Percentiles rank a stretch among this genome's conserved stretches.
Conservation (phyloP, 30 jellyfish, hydroid and myxozoan species). For the Phacellophora camtschatica region DNA sequence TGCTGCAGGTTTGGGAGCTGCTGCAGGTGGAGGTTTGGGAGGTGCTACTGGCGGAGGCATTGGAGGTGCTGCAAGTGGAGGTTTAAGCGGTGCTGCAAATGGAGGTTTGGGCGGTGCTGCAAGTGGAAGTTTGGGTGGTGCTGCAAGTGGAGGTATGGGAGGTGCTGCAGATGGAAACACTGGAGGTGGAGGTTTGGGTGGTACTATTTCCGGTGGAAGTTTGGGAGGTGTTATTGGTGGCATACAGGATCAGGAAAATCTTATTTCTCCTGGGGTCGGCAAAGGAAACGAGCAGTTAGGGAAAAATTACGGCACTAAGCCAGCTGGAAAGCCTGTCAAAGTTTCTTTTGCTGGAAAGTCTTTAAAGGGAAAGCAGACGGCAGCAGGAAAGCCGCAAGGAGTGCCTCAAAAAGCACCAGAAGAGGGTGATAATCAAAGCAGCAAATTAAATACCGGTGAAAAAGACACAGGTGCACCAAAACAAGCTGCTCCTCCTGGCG, state of each 20-base stretch:
- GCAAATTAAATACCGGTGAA: neutral
- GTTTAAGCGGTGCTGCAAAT: neutral
- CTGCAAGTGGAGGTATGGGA: neutral
- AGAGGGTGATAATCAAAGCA: slow-evolving; percentile 18
- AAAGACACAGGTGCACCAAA: slow-evolving; percentile 18
- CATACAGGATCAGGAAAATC: neutral
- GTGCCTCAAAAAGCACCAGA: slow-evolving; percentile 17
- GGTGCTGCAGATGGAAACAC: neutral
- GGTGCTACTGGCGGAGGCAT: neutral
- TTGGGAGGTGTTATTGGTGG: neutral
- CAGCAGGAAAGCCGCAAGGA: neutral
- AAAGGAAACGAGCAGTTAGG: slow-evolving; percentile 37
- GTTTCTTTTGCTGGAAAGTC: neutral
- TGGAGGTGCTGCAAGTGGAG: neutral
- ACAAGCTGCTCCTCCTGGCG: slow-evolving; percentile 5
- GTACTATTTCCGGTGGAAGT: neutral
- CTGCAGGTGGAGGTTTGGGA: neutral
- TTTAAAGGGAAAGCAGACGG: neutral
- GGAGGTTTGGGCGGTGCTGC: neutral
- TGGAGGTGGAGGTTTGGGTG: neutral
- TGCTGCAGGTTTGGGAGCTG: neutral
- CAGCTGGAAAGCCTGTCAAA: neutral
- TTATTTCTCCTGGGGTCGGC: slow-evolving; percentile 43
- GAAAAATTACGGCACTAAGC: neutral
- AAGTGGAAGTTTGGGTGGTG: neutral